phyloP scores from a whole-genome alignment of 1,140 invertebrate species.

The Nilaparvata lugens region DNA sequence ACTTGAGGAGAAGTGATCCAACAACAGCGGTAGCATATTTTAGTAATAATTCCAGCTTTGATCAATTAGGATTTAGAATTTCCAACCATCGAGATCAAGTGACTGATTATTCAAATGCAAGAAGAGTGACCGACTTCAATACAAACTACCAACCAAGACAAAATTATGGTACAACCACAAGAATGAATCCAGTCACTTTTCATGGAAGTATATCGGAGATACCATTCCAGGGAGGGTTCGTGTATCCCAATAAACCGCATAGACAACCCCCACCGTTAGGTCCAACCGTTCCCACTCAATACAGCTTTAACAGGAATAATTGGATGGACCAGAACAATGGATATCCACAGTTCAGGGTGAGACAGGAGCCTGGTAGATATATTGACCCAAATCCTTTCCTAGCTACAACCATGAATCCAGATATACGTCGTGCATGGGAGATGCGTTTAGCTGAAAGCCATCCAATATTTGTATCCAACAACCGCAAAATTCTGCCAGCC shows the following conservation, averaged over 20 bases:
- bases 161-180: background rate
- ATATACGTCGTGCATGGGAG: background rate
- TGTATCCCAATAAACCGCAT: background rate
- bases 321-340: background rate
- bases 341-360: background rate
- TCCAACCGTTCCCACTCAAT: no score
- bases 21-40: no score
- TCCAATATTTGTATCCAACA: background rate
- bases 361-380: background rate
- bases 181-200: background rate
- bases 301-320: no score
- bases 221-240: background rate
- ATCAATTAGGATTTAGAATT: no score
- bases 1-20: no score
- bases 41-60: no score
- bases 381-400: background rate
- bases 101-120: no score
- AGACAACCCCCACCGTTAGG: background rate
- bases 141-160: no score
- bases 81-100: no score
- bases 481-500: background rate
- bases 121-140: no score
- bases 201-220: background rate
- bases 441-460: background rate
- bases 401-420: background rate